A percentile compares a stretch with the other conserved stretches of the same genome.
phyloP scores from a whole-genome alignment of 2,797 vertebrate genomes.

The Liparis tanakae region DNA sequence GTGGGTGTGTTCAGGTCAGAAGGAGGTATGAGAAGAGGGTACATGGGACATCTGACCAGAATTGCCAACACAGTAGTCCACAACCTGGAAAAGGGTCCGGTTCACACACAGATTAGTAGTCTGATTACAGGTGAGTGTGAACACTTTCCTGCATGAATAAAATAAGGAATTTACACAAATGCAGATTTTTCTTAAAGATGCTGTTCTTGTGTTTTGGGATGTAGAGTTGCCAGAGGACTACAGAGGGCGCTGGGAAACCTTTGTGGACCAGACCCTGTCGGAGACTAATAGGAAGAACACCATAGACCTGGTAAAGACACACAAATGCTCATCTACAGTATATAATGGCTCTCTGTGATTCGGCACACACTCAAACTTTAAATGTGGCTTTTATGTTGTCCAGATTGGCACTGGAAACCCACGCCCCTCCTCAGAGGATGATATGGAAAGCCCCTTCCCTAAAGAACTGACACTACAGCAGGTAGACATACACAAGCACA shows the following conservation, averaged over 20 bases:
- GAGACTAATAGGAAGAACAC: conserved; percentile 96
- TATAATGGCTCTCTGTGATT: neutral
- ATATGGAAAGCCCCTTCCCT: conserved; percentile 93
- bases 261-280: conserved; percentile 92
- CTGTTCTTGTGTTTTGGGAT: conserved; percentile 22
- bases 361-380: conserved; percentile 1
- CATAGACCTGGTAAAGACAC: conserved; percentile 89
- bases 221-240: conserved; percentile 94
- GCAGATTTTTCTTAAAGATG: conserved; percentile 1
- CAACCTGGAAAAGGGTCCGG: conserved; percentile 93
- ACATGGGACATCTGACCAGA: conserved; percentile 98
- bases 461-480: conserved; percentile 96
- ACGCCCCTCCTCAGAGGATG: conserved; percentile 95
- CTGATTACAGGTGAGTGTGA: conserved; percentile 71
- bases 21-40: conserved; percentile 94
- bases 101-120: conserved; percentile 79
- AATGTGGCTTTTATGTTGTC: conserved; percentile 12
- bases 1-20: conserved; percentile 83
- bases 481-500: conserved; percentile 76
- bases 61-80: conserved; percentile 97
- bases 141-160: neutral
- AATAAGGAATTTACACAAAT: neutral
- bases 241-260: conserved; percentile 95
- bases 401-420: conserved; percentile 94
- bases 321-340: conserved; percentile 7